Conservation (phyloP, 2,113 vertebrate genomes). For the Anguilla japonica region DNA sequence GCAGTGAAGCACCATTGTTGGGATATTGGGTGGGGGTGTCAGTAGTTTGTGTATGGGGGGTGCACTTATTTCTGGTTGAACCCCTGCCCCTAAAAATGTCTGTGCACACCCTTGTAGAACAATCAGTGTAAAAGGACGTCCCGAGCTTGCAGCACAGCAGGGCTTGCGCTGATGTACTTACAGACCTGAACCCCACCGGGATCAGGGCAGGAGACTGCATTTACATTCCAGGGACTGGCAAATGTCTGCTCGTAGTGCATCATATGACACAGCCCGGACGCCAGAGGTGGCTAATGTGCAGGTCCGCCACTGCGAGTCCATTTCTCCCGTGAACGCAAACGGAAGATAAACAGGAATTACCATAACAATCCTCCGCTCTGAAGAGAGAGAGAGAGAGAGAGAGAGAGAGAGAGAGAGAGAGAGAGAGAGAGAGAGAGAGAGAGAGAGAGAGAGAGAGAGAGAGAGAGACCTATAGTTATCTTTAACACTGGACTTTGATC, state of each 20-base stretch:
- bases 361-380: not conserved
- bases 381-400: not conserved
- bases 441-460: no score
- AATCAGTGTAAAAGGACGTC: not conserved
- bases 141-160: not conserved
- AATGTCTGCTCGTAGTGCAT: not conserved
- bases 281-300: not conserved
- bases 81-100: no score
- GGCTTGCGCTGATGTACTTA: not conserved
- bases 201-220: not conserved
- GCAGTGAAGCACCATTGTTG: no score
- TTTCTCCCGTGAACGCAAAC: not conserved
- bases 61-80: no score
- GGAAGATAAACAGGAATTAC: not conserved
- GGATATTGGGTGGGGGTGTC: no score
- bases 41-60: no score
- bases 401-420: no score
- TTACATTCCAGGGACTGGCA: not conserved
- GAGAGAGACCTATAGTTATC: not conserved
- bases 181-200: not conserved
- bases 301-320: not conserved
- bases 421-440: no score
- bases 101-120: not conserved
- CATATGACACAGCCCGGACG: not conserved
- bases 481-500: not conserved